These are phyloP conservation scores for Laupala kohalensis DNA, from an alignment of 1,140 invertebrate genomes.

Conservation along the genomic window DNA sequence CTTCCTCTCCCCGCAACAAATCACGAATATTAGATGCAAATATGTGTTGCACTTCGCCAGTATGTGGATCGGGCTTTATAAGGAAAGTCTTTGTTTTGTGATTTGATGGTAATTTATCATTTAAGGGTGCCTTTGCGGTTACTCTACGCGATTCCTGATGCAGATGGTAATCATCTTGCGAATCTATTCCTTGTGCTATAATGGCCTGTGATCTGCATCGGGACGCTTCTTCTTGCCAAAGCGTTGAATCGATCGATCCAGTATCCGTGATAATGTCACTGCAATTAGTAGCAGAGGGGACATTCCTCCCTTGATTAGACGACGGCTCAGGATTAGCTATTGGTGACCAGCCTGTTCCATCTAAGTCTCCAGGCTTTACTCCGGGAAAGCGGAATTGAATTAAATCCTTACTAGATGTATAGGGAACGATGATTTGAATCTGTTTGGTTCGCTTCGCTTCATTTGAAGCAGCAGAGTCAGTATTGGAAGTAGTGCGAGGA, in stretches of 20 bases:
- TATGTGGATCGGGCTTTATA: not conserved
- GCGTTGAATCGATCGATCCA: constrained; percentile 17
- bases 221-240: not conserved
- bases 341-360: constrained; percentile 12
- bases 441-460: constrained; percentile 14
- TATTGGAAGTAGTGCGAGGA: not conserved
- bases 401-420: constrained; percentile 13
- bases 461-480: not conserved
- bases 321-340: not conserved
- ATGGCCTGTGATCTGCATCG: constrained; percentile 21
- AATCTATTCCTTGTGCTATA: constrained; percentile 18
- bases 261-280: constrained; percentile 14
- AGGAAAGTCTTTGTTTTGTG: not conserved
- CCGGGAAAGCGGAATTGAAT: constrained; percentile 4
- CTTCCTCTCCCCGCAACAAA: constrained; percentile 24
- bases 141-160: constrained; percentile 14
- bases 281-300: constrained; percentile 24
- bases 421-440: constrained; percentile 18
- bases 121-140: not conserved
- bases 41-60: constrained; percentile 22
- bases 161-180: constrained; percentile 13
- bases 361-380: constrained; percentile 11
- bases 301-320: constrained; percentile 31
- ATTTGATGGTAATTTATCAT: not conserved
- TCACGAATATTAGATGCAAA: constrained; percentile 26